Base-by-base conservation (phyloP, 2,888 invertebrate genomes). In the Netelia fuscicornis region DNA sequence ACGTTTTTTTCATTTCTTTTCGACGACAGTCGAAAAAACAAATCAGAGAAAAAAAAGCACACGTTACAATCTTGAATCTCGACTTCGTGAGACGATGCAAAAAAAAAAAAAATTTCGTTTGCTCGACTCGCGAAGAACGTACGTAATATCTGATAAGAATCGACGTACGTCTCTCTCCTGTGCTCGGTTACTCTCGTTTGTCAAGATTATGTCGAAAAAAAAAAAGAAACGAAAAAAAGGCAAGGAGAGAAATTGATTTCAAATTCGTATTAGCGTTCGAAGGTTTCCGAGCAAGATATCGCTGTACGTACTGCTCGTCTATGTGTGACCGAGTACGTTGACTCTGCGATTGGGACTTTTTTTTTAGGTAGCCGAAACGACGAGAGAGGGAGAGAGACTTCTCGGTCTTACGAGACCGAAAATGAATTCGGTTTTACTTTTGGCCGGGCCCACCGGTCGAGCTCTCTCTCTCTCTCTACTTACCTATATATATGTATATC, bases 361-460 rank as follows among this genome's bases (percentile, higher is more conserved):
- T 48, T 48, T 48, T 48, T 48, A 13, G 48, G 62, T 13, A n/a
- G 30, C 5, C 30, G 30, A 30, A 30, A 30, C 30, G 5, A 0
- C 30, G 30, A 30, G 23, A 23, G 68, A 62, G 62, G 11, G 67
- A 37, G 70, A 72, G 64, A 65, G 65, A 42, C 71, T 80, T 83
- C 78, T 72, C 84, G 85, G 85, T 82, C 83, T 88, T 87, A 87
- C 85, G 87, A 88, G 86, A 91, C 92, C 91, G 92, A 92, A 92
- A 92, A 92, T 90, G 92, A 92, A 92, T 92, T 92, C 92, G 89
- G 92, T 92, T 92, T 92, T 92, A 92, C 92, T 92, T 92, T 92
- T 92, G 91, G 90, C 87, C 83, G 88, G 83, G 86, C 86, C 88
- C 68, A 48, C 75, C 25, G 44, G 58, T 62, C 62, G 52, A 54